Conservation (phyloP, 1,140 invertebrate species). For the Adoxophyes honmai region DNA sequence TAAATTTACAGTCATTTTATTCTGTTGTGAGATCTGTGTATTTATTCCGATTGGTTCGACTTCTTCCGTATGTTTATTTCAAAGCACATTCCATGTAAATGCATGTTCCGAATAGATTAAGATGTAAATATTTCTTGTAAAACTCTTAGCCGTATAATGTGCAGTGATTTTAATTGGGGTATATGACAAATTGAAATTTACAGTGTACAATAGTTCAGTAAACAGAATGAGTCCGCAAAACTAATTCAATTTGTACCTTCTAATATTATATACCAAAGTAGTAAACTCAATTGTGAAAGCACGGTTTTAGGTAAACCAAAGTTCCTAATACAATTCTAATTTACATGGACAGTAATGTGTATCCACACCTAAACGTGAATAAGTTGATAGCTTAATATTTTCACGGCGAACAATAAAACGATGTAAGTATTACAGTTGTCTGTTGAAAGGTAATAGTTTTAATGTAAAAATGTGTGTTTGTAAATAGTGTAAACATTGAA, state of each 20-base stretch:
- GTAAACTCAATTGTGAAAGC: constrained; percentile 24
- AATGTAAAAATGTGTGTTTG: constrained; percentile 27
- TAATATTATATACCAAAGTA: constrained; percentile 29
- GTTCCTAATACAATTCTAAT: constrained; percentile 32
- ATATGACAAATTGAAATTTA: no score
- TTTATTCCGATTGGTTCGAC: no score
- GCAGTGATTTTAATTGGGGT: no score
- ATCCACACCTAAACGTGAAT: background rate
- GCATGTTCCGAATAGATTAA: background rate
- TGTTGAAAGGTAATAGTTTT: constrained; percentile 5
- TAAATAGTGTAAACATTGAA: constrained; percentile 39
- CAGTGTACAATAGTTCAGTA: no score
- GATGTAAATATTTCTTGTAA: background rate
- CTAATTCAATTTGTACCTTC: no score
- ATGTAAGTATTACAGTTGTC: background rate
- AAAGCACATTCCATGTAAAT: background rate
- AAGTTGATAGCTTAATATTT: background rate
- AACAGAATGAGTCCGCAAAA: no score
- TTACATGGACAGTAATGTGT: background rate
- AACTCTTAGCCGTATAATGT: background rate
- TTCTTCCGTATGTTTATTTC: no score
- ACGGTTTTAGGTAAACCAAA: constrained; percentile 34
- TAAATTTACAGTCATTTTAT: no score
- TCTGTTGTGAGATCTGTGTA: no score
- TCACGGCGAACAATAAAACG: background rate